Evolutionary conservation across 2,888 invertebrate genomes (phyloP).

Genomic region (Anoncus sp.): DNA sequence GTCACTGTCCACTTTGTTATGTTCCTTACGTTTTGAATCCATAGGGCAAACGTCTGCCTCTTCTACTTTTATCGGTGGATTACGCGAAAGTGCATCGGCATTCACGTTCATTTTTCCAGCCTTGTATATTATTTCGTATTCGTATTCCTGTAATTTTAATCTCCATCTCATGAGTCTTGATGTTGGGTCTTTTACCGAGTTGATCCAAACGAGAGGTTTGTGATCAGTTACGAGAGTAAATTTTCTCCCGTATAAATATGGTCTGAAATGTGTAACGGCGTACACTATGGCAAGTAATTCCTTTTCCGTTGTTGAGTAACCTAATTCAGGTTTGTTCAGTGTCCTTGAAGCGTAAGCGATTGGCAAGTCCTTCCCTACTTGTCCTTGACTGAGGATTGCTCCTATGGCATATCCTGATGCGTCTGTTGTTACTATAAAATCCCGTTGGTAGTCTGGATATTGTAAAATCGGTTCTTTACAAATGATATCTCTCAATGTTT

Average conservation of each 20-base stretch:
- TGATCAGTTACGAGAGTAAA: slow-evolving; percentile 59
- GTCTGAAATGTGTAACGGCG: slow-evolving; percentile 40
- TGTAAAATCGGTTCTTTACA: slow-evolving; percentile 56
- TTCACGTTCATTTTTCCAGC: too few relatives aligned
- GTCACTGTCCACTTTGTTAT: too few relatives aligned
- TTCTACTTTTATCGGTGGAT: too few relatives aligned
- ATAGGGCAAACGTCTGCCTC: too few relatives aligned
- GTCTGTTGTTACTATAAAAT: slow-evolving; percentile 61
- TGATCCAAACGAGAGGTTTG: slow-evolving; percentile 52
- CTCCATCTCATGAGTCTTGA: slow-evolving; percentile 50
- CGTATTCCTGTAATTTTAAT: slow-evolving; percentile 43
- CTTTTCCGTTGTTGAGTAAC: slow-evolving; percentile 55
- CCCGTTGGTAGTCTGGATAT: slow-evolving; percentile 53
- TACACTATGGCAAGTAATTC: slow-evolving; percentile 50
- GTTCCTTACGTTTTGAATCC: too few relatives aligned
- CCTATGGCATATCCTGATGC: too few relatives aligned
- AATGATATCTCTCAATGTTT: not conserved
- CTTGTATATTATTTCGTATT: slow-evolving; percentile 58
- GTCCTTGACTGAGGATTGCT: slow-evolving; percentile 42
- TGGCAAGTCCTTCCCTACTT: slow-evolving; percentile 46
- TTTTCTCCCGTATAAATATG: slow-evolving; percentile 50
- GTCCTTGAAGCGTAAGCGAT: slow-evolving; percentile 52
- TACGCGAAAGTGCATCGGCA: too few relatives aligned
- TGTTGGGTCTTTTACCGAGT: slow-evolving; percentile 46
- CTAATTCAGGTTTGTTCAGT: slow-evolving; percentile 41